Conservation (phyloP, 1,140 invertebrate species). For the Lanistes nyassanus region DNA sequence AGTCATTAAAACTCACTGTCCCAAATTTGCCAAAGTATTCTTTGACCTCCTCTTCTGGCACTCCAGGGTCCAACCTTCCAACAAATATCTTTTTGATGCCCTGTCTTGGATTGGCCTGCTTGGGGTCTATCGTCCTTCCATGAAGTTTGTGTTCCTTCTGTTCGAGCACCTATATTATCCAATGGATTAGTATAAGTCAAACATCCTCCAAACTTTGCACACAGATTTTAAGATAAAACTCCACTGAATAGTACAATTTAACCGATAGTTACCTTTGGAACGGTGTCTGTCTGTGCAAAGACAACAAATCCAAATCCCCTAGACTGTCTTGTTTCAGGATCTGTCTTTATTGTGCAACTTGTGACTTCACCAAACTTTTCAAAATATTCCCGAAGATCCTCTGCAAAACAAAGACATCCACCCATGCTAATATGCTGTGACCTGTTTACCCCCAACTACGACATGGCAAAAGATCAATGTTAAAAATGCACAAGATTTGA, state of each 20-base stretch:
- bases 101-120: slow-evolving; percentile 57
- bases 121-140: slow-evolving; percentile 58
- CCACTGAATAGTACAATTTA: neutral
- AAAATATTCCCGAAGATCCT: slow-evolving; percentile 63
- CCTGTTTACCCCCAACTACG: neutral
- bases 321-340: slow-evolving; percentile 94
- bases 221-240: neutral
- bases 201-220: neutral
- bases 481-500: neutral
- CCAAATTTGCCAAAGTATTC: slow-evolving; percentile 60
- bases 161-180: slow-evolving; percentile 43
- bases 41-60: slow-evolving; percentile 55
- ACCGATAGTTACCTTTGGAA: slow-evolving; percentile 52
- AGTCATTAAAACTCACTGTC: slow-evolving; percentile 44
- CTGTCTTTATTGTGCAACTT: slow-evolving; percentile 98
- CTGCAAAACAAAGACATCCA: slow-evolving; percentile 65
- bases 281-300: slow-evolving; percentile 82
- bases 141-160: slow-evolving; percentile 58
- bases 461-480: no score
- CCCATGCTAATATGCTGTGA: neutral
- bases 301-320: slow-evolving; percentile 97
- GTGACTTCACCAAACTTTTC: slow-evolving; percentile 91
- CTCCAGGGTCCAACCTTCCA: slow-evolving; percentile 51
- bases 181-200: neutral
- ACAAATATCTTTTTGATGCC: slow-evolving; percentile 60